These are phyloP conservation scores for Blastobasis lacticolella DNA, from an alignment of 2,888 invertebrate species.

Conservation along the genomic window DNA sequence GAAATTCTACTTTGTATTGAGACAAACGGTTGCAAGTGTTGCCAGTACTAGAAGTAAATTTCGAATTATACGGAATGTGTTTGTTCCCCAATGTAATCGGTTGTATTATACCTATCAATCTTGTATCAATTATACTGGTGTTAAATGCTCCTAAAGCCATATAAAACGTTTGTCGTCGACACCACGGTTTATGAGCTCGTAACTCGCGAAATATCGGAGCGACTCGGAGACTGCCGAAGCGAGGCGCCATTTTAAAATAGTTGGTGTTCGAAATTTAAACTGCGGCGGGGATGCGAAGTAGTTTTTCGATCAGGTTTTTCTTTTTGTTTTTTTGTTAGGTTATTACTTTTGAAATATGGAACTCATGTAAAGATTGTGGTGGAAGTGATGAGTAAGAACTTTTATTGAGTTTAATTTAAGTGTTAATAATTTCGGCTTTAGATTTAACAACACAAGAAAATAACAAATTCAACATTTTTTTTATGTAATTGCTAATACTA, in stretches of 20 bases:
- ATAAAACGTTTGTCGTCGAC: constrained; percentile 40
- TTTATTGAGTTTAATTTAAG: no score
- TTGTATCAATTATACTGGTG: constrained; percentile 47
- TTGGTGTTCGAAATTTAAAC: constrained; percentile 33
- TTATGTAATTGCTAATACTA: no score
- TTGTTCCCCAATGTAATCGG: constrained; percentile 6
- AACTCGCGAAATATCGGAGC: constrained; percentile 54
- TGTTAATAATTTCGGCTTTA: no score
- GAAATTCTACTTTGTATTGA: no score
- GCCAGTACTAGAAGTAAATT: background rate
- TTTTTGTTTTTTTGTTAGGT: no score
- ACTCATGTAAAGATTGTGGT: no score
- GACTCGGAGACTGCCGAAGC: constrained; percentile 28
- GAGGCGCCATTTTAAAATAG: constrained; percentile 53
- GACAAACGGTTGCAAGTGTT: no score
- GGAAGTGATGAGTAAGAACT: no score
- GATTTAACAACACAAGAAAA: no score
- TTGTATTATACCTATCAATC: constrained; percentile 14
- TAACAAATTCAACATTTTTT: no score
- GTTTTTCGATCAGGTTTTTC: constrained; percentile 17
- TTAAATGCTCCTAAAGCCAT: constrained; percentile 42
- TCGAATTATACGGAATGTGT: no score
- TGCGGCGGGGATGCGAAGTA: constrained; percentile 22
- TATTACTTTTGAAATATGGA: no score
- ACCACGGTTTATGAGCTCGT: constrained; percentile 47